These are phyloP conservation scores for Pollicipes pollicipes DNA, from an alignment of 1,140 invertebrate genomes.

Conservation along the genomic window DNA sequence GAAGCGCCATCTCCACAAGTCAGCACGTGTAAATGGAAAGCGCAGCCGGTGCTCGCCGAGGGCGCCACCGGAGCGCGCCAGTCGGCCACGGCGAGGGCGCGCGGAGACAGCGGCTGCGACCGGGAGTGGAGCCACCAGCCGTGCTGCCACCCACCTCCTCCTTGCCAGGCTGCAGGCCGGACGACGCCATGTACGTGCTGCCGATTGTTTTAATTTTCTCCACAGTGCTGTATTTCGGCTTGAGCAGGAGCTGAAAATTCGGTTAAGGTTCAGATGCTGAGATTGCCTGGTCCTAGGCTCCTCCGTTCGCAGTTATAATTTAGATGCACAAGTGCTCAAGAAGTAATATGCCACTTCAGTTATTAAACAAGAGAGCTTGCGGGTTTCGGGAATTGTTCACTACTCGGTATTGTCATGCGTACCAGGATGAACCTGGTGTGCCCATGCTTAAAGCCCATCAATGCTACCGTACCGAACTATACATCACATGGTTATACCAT, in stretches of 20 bases:
- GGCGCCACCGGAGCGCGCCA: no score
- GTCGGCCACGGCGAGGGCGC: no score
- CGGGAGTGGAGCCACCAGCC: no score
- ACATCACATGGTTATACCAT: no score
- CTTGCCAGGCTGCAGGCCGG: conserved; percentile 72
- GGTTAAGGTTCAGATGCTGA: conserved; percentile 5
- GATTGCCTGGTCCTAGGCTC: not conserved
- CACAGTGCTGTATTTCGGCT: conserved; percentile 84
- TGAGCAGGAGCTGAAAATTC: conserved; percentile 53
- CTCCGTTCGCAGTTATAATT: not conserved
- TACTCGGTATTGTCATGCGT: no score
- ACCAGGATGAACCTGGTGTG: no score
- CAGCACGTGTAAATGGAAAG: not conserved
- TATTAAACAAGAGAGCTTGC: no score
- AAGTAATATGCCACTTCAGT: conserved; percentile 11
- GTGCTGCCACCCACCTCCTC: conserved; percentile 39
- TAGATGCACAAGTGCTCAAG: conserved; percentile 9
- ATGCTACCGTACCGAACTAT: no score
- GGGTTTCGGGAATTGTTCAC: no score
- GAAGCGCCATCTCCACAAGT: no score
- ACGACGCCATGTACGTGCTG: conserved; percentile 94
- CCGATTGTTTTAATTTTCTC: conserved; percentile 99
- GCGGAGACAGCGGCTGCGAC: no score
- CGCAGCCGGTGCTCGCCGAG: conserved; percentile 6
- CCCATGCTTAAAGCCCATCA: no score